Evolutionary conservation across 2,113 vertebrate genomes (phyloP), one percentile per base, ranked within the genome.

Genomic region (Pachyramphus minor): DNA sequence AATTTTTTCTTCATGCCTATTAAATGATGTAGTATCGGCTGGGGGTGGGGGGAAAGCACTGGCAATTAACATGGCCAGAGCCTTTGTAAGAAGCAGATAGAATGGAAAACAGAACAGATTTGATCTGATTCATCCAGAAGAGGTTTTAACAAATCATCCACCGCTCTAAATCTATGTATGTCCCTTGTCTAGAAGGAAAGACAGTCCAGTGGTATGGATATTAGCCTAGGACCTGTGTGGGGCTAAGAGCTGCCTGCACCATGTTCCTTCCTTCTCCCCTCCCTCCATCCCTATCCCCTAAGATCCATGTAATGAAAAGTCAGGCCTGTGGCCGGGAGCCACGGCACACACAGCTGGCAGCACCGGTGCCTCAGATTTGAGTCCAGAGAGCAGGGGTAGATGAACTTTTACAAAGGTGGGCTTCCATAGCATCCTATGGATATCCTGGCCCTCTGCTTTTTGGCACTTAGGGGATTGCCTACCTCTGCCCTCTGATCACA

Each of bases 1-100:
- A 74, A 64, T 83, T 95, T 97, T 95, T 97, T 96, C 89, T 90
- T 90, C 77, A 27, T 90, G 91, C 60, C 60, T 92, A 49, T 75
- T 93, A 88, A 86, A 80, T 86, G 63, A 88, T 80, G 55, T 84
- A 90, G 89, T 58, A 92, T 68, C 0, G 1, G 15, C 22, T 47
- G 21, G 23, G 12, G 52, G 49, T 25, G 14, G 18, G 11, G 35
- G 49, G 42, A 47, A 69, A 87, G 18, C 59, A 50, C 68, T 45
- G 45, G 39, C 42, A 83, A 66, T 80, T 91, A 90, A 94, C 52
- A 68, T 50, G 72, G 44, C 60, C 45, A 80, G 63, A 85, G 45
- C n/a, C 63, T 91, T 91, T 80, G 63, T 71, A 71, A 95, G 91
- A 95, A 91, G 82, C 45, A 93, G 63, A 84, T 6, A 17, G 45